Conservation (phyloP, 2,797 vertebrate genomes). For the Hoplostethus mediterraneus region DNA sequence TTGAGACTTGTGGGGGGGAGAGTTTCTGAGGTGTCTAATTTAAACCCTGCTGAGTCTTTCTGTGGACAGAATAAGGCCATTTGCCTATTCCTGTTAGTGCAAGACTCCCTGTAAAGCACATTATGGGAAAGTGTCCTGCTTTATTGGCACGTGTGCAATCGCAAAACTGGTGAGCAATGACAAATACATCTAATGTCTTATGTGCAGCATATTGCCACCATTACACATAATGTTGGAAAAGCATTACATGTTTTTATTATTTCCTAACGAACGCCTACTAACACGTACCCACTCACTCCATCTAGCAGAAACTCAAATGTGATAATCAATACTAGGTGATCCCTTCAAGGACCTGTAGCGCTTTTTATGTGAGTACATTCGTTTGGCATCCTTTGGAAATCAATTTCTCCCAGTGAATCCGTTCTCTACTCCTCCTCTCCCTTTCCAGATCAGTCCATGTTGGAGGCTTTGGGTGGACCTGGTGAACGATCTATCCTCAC, state of each 20-base stretch:
- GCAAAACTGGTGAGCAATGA: not conserved
- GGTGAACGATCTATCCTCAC: slow-evolving; percentile 75
- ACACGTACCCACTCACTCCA: not conserved
- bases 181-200: not conserved
- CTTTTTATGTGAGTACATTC: slow-evolving; percentile 22
- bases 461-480: slow-evolving; percentile 77
- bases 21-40: slow-evolving; percentile 30
- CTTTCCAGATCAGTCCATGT: slow-evolving; percentile 82
- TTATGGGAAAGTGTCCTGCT: not conserved
- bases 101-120: slow-evolving; percentile 3
- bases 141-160: not conserved
- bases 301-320: slow-evolving; percentile 2
- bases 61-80: slow-evolving; percentile 40
- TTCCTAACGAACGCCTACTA: not conserved
- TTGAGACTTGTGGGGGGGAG: not conserved
- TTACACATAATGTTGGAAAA: not conserved
- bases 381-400: slow-evolving; percentile 54
- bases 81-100: slow-evolving; percentile 1
- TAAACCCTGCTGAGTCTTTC: slow-evolving; percentile 35
- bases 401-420: slow-evolving; percentile 56
- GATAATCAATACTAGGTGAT: not conserved
- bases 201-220: too few species aligned
- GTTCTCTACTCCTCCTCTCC: slow-evolving; percentile 7
- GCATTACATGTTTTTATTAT: not conserved
- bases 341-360: slow-evolving; percentile 10